These are phyloP conservation scores for Turdus rufiventris DNA, from an alignment of 2,113 vertebrate species.

Conservation along the genomic window DNA sequence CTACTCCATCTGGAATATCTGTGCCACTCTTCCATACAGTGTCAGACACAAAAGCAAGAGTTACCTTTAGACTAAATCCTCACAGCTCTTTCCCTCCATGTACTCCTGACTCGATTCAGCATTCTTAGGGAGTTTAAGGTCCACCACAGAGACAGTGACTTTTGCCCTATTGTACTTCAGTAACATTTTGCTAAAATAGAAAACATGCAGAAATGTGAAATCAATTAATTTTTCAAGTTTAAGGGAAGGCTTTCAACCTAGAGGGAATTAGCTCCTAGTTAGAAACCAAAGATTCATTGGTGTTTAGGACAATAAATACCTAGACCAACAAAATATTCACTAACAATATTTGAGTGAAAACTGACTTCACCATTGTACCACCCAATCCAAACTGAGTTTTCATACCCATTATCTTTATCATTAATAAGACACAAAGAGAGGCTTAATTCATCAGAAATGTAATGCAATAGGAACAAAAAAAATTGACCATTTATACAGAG, in stretches of 20 bases:
- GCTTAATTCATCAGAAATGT: background rate
- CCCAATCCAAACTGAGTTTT: background rate
- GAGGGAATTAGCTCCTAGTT: background rate
- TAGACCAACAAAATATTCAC: background rate
- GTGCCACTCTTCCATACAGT: background rate
- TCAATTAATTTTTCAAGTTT: background rate
- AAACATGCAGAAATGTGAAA: background rate
- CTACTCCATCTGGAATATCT: slow-evolving; percentile 44
- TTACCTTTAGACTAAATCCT: background rate
- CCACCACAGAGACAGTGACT: background rate
- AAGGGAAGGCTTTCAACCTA: background rate
- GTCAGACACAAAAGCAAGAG: background rate
- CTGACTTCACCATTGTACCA: background rate
- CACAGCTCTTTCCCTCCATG: background rate
- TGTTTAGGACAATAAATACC: background rate
- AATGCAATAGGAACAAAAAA: background rate
- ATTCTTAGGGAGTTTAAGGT: background rate
- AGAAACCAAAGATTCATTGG: background rate
- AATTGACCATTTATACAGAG: background rate
- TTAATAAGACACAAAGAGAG: background rate
- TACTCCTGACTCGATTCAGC: background rate
- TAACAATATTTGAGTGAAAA: background rate
- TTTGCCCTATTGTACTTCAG: background rate
- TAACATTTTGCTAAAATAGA: background rate
- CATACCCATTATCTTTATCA: background rate